These are phyloP conservation scores for Pollenia amentaria DNA, from an alignment of 2,888 invertebrate species.

Conservation along the genomic window DNA sequence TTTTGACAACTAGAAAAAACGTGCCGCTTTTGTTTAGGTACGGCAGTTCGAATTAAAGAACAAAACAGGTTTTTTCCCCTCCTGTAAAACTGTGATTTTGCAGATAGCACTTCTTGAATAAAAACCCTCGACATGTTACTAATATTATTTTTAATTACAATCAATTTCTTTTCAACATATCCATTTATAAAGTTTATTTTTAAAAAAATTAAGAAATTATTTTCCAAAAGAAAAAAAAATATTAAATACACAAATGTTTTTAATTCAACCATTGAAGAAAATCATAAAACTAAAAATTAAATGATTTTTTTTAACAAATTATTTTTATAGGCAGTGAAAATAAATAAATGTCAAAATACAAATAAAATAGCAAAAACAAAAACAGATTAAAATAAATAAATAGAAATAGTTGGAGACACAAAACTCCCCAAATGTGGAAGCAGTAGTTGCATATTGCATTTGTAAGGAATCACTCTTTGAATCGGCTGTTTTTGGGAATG, in stretches of 20 bases:
- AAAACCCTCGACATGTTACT: too few species aligned
- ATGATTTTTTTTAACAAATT: conserved; percentile 43
- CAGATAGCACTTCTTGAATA: too few species aligned
- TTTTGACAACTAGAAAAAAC: too few species aligned
- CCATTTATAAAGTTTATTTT: too few species aligned
- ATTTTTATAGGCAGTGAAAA: conserved; percentile 57
- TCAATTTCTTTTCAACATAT: too few species aligned
- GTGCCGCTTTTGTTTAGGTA: too few species aligned
- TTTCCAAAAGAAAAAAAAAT: too few species aligned
- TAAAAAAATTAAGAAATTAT: too few species aligned
- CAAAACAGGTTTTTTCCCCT: too few species aligned
- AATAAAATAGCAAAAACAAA: conserved; percentile 43
- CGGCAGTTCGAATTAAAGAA: too few species aligned
- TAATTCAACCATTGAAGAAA: conserved; percentile 19
- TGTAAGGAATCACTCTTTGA: conserved; percentile 22
- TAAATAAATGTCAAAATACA: conserved; percentile 50
- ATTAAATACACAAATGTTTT: background rate
- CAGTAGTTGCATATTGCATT: conserved; percentile 25
- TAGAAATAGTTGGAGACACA: conserved; percentile 26
- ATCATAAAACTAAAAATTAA: conserved; percentile 29
- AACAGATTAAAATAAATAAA: conserved; percentile 36
- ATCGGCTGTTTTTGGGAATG: conserved; percentile 50
- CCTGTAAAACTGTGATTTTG: too few species aligned
- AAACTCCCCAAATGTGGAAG: conserved; percentile 43
- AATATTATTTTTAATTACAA: too few species aligned